Base-by-base conservation (phyloP, 1,140 invertebrate genomes). In the Gerris buenoi region DNA sequence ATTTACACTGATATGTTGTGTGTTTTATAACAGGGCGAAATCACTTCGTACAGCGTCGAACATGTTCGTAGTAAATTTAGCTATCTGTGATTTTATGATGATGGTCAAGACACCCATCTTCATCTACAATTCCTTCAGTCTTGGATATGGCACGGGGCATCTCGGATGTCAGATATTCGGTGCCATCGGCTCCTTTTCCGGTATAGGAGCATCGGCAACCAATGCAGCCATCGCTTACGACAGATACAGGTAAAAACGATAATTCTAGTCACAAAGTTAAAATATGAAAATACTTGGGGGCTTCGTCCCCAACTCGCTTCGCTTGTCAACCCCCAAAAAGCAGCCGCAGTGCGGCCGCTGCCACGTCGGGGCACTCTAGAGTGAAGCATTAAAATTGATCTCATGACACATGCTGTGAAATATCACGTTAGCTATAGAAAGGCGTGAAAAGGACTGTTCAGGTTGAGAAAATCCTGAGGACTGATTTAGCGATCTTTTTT, bases 101-200 rank as follows among this genome's bases (percentile, higher is more conserved):
- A 91, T 92, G 86, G 73, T 86, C 1, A 92, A 92, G 78, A 84
- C 89, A 1, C 90, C 90, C 0, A 86, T 93, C 70, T 91, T 93
- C 75, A 91, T 93, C 70, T 90, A 90, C 75, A 92, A 92, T 74
- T 90, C 88, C 2, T 88, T 89, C 67, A 83, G 88, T 75, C 81
- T 83, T 27, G 90, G 89, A 2, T 91, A 87, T 69, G 86, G 88
- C 0, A 73, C 82, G 1, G 90, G 89, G 25, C 79, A 84, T 56
- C 68, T 85, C 0, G 87, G 86, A 10, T 93, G 91, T 75, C 86
- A 90, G 72, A 80, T 91, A 60, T 93, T 91, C 74, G 86, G 81
- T 0, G 75, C 88, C 33, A 83, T 91, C 65, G 91, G 90, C 0
- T 83, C 88, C 0, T 81, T 90, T 58, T 86, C 85, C 18, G 91